Conservation (phyloP, 2,797 vertebrate species). For the Sebastes steindachneri region DNA sequence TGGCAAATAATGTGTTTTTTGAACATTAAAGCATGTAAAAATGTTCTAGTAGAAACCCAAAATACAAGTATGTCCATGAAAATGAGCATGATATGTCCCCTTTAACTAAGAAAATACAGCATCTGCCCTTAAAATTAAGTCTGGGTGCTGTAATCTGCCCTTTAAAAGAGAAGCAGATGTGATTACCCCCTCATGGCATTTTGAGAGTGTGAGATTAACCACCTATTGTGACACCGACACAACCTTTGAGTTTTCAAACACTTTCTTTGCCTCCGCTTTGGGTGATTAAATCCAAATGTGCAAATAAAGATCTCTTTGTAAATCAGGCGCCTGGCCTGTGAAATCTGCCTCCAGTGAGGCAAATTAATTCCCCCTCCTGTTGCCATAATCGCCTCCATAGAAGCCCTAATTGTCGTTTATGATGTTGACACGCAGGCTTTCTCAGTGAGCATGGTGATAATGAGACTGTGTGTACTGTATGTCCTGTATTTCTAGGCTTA, state of each 20-base stretch:
- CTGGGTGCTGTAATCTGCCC: background rate
- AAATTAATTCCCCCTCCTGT: constrained; percentile 21
- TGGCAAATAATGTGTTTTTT: background rate
- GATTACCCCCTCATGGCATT: background rate
- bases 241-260: background rate
- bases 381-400: constrained; percentile 1
- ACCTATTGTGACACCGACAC: background rate
- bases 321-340: background rate
- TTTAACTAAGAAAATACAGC: background rate
- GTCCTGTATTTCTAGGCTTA: background rate
- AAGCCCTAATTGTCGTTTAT: constrained; percentile 4
- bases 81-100: background rate
- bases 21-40: background rate
- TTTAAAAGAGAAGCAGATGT: background rate
- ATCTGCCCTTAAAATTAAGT: background rate
- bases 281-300: background rate
- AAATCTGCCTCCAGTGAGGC: background rate
- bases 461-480: background rate
- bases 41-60: background rate
- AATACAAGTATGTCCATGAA: background rate
- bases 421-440: background rate
- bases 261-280: background rate
- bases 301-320: background rate
- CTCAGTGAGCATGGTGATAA: background rate
- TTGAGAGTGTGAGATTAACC: background rate